Conservation (phyloP, 2,797 vertebrate genomes). For the Danio tinwini region DNA sequence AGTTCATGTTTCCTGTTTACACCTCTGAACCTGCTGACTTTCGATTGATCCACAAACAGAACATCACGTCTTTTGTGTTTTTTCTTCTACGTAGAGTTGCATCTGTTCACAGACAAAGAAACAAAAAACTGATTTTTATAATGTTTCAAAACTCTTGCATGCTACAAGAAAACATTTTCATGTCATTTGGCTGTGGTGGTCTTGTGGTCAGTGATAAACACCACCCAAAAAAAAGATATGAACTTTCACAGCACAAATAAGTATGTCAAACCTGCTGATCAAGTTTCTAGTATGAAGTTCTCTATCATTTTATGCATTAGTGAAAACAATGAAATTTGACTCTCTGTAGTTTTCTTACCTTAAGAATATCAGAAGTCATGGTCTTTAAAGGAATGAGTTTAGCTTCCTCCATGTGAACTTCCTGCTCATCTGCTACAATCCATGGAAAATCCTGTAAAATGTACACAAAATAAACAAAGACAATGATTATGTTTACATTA, state of each 20-base stretch:
- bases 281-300: background rate
- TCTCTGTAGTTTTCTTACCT: conserved; percentile 75
- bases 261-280: no score
- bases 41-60: background rate
- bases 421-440: conserved; percentile 97
- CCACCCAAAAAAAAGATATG: no score
- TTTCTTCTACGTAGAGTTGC: conserved; percentile 96
- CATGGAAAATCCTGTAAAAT: conserved; percentile 91
- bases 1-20: background rate
- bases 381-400: conserved; percentile 95
- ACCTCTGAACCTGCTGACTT: background rate
- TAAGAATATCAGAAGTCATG: conserved; percentile 95
- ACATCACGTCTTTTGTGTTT: conserved; percentile 82
- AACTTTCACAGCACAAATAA: no score
- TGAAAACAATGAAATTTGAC: background rate
- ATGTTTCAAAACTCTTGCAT: background rate
- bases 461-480: background rate
- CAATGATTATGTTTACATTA: no score
- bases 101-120: conserved; percentile 77
- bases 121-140: background rate
- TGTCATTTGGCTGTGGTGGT: background rate
- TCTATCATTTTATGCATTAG: background rate
- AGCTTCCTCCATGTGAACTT: conserved; percentile 94
- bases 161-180: background rate
- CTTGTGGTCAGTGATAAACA: background rate